These are phyloP conservation scores for Chloroclysta siterata DNA, from an alignment of 2,888 invertebrate species.

Conservation along the genomic window DNA sequence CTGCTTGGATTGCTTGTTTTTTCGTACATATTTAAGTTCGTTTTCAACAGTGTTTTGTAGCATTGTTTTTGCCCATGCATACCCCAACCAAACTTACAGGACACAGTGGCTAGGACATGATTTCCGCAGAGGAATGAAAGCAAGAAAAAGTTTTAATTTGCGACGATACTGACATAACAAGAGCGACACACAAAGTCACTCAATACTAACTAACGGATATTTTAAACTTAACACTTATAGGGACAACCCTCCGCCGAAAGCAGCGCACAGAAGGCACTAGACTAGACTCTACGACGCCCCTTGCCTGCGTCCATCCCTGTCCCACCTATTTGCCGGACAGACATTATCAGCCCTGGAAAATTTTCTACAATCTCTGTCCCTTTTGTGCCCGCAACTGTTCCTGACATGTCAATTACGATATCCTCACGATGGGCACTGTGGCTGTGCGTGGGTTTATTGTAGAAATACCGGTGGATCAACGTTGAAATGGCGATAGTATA, in stretches of 20 bases:
- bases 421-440: slow-evolving; percentile 47
- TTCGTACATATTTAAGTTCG: no score
- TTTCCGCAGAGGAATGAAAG: no score
- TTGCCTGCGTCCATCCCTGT: slow-evolving; percentile 6
- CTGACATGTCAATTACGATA: slow-evolving; percentile 82
- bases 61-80: no score
- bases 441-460: slow-evolving; percentile 34
- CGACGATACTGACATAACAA: no score
- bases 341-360: slow-evolving; percentile 74
- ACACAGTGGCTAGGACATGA: no score
- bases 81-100: no score
- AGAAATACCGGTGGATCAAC: slow-evolving; percentile 13
- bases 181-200: no score
- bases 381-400: slow-evolving; percentile 75
- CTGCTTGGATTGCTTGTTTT: no score
- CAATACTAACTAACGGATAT: no score
- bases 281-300: background rate
- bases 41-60: no score
- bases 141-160: no score
- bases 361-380: slow-evolving; percentile 81
- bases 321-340: slow-evolving; percentile 69
- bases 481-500: background rate
- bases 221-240: no score
- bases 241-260: background rate
- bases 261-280: background rate